Evolutionary conservation across 2,888 invertebrate species (phyloP).

Genomic region (Mythimna vitellina): DNA sequence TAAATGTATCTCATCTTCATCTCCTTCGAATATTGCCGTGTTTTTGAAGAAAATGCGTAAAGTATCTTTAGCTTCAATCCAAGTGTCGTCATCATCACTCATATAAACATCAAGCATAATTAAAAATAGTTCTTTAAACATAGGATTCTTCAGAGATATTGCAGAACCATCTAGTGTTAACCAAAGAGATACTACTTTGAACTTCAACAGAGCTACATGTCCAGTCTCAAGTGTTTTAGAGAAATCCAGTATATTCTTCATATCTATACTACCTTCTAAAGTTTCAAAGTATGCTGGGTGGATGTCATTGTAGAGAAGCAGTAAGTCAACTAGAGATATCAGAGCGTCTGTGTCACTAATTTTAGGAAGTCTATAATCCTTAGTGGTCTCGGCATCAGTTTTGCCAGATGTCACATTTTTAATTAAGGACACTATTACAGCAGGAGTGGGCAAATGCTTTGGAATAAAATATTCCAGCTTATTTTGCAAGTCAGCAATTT

Average conservation of each 20-base stretch:
- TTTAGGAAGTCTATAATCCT: conserved; percentile 80
- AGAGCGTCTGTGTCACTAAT: conserved; percentile 78
- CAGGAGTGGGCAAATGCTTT: conserved; percentile 84
- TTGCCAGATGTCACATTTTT: conserved; percentile 74
- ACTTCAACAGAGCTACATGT: conserved; percentile 80
- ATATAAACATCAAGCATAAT: conserved; percentile 91
- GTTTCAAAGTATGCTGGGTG: conserved; percentile 86
- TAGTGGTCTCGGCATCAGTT: conserved; percentile 66
- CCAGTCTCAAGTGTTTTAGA: conserved; percentile 75
- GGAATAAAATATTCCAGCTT: conserved; percentile 85
- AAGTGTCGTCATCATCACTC: conserved; percentile 78
- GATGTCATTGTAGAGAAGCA: conserved; percentile 84
- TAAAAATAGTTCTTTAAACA: conserved; percentile 89
- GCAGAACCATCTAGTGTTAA: conserved; percentile 86
- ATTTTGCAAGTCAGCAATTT: conserved; percentile 78
- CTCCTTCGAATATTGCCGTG: conserved; percentile 92
- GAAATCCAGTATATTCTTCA: conserved; percentile 83
- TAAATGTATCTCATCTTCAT: conserved; percentile 92
- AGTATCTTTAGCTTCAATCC: conserved; percentile 89
- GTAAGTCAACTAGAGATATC: conserved; percentile 80
- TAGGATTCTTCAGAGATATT: conserved; percentile 86
- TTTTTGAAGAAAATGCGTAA: conserved; percentile 91
- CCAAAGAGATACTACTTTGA: conserved; percentile 87
- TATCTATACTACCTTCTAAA: conserved; percentile 84
- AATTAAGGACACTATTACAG: conserved; percentile 78